Evolutionary conservation across 2,113 vertebrate genomes (phyloP).

Genomic region (Toxotes jaculatrix): DNA sequence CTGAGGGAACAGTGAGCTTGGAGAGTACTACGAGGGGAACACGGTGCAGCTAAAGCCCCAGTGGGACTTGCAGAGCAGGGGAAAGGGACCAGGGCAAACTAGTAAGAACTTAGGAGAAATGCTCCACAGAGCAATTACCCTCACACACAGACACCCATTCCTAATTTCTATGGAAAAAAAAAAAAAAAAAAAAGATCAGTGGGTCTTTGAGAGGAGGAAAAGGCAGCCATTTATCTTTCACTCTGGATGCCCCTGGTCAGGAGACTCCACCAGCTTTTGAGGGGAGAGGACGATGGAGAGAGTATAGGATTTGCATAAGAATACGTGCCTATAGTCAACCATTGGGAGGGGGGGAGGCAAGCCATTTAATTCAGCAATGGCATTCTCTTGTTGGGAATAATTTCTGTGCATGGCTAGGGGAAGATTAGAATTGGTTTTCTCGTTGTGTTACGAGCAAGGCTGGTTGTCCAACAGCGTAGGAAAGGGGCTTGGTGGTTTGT

Average conservation of each 20-base stretch:
- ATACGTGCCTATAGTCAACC: constrained; percentile 67
- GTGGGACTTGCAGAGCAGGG: constrained; percentile 13
- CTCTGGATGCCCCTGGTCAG: constrained; percentile 69
- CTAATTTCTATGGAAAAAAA: constrained; percentile 65
- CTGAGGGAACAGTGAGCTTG: constrained; percentile 15
- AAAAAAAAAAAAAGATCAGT: constrained; percentile 70
- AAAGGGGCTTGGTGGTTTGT: constrained; percentile 60
- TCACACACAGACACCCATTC: constrained; percentile 64
- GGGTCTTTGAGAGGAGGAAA: constrained; percentile 52
- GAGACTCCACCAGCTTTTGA: constrained; percentile 57
- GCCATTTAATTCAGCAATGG: constrained; percentile 70
- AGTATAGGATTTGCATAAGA: constrained; percentile 78
- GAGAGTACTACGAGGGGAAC: constrained; percentile 12
- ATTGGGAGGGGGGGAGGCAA: constrained; percentile 31
- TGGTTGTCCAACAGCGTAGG: constrained; percentile 58
- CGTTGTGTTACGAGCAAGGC: constrained; percentile 46
- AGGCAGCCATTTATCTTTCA: constrained; percentile 71
- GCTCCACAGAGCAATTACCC: constrained; percentile 70
- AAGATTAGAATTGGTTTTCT: constrained; percentile 75
- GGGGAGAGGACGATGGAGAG: constrained; percentile 41
- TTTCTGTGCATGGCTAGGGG: constrained; percentile 62
- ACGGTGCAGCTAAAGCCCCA: constrained; percentile 16
- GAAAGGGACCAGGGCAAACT: not conserved
- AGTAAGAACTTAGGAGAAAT: constrained; percentile 55
- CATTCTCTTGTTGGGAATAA: constrained; percentile 68